Conservation (phyloP, 2,113 vertebrate genomes). For the Actinemys pallida region DNA sequence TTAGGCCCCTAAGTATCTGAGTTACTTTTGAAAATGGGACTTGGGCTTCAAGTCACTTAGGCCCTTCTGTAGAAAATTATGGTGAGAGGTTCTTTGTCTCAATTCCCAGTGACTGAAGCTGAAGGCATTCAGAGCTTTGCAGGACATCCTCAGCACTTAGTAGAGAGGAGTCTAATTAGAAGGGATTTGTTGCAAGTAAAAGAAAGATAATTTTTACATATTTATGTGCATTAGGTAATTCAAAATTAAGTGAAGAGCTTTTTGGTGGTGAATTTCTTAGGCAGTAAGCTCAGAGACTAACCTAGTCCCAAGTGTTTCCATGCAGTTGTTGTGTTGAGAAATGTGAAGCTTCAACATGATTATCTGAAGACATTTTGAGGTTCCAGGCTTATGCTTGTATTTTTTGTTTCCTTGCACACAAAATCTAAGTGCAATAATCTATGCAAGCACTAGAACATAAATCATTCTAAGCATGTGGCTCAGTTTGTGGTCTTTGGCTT, state of each 20-base stretch:
- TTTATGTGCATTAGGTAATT: neutral
- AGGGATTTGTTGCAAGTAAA: neutral
- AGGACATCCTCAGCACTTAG: neutral
- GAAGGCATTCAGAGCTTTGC: neutral
- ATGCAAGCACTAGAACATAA: neutral
- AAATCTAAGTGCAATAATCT: neutral
- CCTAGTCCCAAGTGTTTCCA: neutral
- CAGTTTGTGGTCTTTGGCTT: neutral
- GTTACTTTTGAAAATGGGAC: neutral
- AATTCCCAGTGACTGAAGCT: neutral
- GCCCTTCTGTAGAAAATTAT: neutral
- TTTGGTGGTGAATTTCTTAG: too few species aligned
- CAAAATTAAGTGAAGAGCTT: neutral
- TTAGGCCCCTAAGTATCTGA: neutral
- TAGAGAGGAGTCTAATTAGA: neutral
- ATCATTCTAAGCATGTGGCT: neutral
- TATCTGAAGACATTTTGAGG: neutral
- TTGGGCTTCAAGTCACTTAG: neutral
- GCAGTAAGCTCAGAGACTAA: neutral
- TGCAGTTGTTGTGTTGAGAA: neutral
- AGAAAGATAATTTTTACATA: neutral
- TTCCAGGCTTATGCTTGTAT: neutral
- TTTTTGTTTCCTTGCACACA: neutral
- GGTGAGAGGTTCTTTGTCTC: neutral
- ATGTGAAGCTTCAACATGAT: neutral